These are phyloP conservation scores for Urocyon cinereoargenteus DNA, from an alignment of 2,797 vertebrate genomes.

Conservation along the genomic window DNA sequence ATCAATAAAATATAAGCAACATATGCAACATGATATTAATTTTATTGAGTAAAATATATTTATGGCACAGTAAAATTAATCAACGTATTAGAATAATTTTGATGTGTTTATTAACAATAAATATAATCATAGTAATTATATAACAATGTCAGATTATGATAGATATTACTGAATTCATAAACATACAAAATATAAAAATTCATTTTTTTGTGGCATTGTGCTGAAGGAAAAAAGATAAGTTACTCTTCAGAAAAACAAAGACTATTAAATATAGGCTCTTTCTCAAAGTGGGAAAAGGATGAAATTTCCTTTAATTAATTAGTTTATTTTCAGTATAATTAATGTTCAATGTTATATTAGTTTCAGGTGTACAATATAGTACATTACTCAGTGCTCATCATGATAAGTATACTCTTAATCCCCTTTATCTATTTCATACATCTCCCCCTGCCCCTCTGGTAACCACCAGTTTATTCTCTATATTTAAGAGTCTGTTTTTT, in stretches of 20 bases:
- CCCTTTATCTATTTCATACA: background rate
- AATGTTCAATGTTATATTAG: too few species aligned
- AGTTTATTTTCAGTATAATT: too few species aligned
- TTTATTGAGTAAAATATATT: constrained; percentile 33
- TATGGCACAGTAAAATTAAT: constrained; percentile 37
- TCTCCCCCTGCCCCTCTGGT: background rate
- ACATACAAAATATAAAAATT: constrained; percentile 42
- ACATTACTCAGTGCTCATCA: too few species aligned
- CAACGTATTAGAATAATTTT: background rate
- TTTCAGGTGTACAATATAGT: too few species aligned
- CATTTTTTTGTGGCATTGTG: constrained; percentile 15
- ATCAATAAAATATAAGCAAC: background rate
- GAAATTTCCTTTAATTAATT: background rate
- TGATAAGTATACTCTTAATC: background rate
- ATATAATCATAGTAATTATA: constrained; percentile 14
- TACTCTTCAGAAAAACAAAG: constrained; percentile 56
- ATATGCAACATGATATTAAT: background rate
- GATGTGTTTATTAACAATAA: constrained; percentile 21
- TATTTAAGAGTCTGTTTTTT: background rate
- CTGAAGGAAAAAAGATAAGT: constrained; percentile 18
- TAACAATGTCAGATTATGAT: background rate
- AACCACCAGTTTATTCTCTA: background rate
- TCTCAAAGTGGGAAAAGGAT: constrained; percentile 10
- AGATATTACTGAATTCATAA: constrained; percentile 5
- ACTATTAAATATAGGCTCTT: constrained; percentile 4